Base-by-base conservation (phyloP, 1,140 invertebrate species). In the Musca vetustissima region DNA sequence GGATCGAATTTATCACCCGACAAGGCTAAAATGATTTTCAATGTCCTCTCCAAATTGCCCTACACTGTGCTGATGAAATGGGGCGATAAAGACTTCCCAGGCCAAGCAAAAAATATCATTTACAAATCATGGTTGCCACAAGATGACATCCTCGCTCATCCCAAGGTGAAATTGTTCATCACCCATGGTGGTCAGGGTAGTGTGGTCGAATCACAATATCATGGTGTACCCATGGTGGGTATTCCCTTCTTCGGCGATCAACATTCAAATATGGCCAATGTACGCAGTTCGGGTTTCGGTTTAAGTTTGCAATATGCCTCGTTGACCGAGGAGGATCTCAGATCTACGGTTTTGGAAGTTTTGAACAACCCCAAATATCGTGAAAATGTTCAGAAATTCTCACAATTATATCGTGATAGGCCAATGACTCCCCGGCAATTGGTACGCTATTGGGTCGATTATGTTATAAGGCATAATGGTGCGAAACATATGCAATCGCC, bases 51-150 rank as follows among this genome's bases (percentile, higher is more conserved):
- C 14, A 83, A 83, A 69, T 25, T 86, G 13, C 81, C 80, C 22
- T 79, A 85, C 67, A 80, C 74, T 14, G 77, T 87, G n/a, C 47
- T 87, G 1, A 85, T 84, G 83, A 85, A 85, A 73, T 86, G 76
- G 64, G 79, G 83, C 69, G 73, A 76, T 8, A 66, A 17, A 0
- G 73, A 75, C 11, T 66, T n/a, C 11, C 53, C 64, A 0, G 75
- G 74, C 15, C 70, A 75, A 24, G 73, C 82, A 25, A 43, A 75
- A 9, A 89, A 89, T 74, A 81, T 89, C 4, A 79, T 83, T 61
- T 75, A 84, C 21, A 69, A 72, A 8, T 84, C 86, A 70, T 88
- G 87, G 87, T 69, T 87, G 21, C 87, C 87, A 8, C 87, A 89
- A 73, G 78, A 79, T 55, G 82, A 85, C 72, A 77, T 87, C 69